Percentiles rank a stretch among this genome's conserved stretches.
These are phyloP conservation scores for Rutpela maculata DNA, from an alignment of 2,888 invertebrate species.

Conservation along the genomic window DNA sequence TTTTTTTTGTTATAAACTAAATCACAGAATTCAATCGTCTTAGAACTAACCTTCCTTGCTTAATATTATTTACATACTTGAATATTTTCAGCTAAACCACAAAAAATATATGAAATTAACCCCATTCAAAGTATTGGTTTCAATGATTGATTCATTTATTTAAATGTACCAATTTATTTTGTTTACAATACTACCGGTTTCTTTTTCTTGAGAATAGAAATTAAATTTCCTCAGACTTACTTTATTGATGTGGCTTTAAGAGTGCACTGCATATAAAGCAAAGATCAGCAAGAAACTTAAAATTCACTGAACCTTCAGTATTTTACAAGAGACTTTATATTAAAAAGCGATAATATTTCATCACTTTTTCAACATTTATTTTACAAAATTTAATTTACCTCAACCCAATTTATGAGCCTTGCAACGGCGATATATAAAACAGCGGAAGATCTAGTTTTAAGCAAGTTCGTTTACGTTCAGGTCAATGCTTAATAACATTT, in stretches of 20 bases:
- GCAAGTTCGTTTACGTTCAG: not conserved
- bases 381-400: constrained; percentile 14
- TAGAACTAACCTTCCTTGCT: no score
- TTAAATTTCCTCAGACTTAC: constrained; percentile 21
- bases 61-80: no score
- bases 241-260: constrained; percentile 34
- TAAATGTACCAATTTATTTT: not conserved
- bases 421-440: not conserved
- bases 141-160: not conserved
- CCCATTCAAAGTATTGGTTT: no score
- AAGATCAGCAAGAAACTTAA: constrained; percentile 33
- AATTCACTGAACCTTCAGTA: constrained; percentile 22
- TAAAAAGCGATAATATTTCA: constrained; percentile 37
- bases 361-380: constrained; percentile 19
- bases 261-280: constrained; percentile 38
- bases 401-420: not conserved
- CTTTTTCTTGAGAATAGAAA: constrained; percentile 22
- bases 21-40: no score
- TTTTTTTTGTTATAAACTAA: no score
- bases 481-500: no score
- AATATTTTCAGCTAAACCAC: no score
- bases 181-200: not conserved
- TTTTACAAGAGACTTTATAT: constrained; percentile 30
- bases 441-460: not conserved
- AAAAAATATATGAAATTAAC: no score